A percentile compares a stretch with the other conserved stretches of the same genome.
phyloP scores from a whole-genome alignment of 2,888 invertebrate genomes.

The Seira ritae region DNA sequence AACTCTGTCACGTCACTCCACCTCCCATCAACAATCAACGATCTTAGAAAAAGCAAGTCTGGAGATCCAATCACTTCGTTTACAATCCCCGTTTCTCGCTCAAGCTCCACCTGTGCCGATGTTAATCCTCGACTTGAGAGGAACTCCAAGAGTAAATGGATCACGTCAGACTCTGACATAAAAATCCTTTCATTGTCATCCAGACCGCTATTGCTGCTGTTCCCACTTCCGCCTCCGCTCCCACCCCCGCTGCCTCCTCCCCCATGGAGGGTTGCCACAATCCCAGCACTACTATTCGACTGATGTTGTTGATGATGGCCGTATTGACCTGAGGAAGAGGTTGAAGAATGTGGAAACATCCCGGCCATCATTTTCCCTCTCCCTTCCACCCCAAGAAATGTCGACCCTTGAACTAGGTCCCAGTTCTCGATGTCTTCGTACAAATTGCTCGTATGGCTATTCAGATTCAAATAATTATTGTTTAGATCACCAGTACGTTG shows the following conservation, averaged over 20 bases:
- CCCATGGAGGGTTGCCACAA: conserved; percentile 47
- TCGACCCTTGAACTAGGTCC: conserved; percentile 4
- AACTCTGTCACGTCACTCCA: conserved; percentile 99
- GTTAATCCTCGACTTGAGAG: conserved; percentile 92
- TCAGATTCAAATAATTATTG: conserved; percentile 32
- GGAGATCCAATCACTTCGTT: conserved; percentile 92
- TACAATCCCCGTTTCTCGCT: conserved; percentile 96
- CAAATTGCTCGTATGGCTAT: conserved; percentile 31
- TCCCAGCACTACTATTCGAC: conserved; percentile 34
- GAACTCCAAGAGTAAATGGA: conserved; percentile 89
- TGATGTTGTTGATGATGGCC: conserved; percentile 36
- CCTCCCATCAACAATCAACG: conserved; percentile 96
- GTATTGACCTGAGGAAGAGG: conserved; percentile 26
- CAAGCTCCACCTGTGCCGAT: conserved; percentile 87
- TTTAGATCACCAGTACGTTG: conserved; percentile 7
- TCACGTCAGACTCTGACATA: conserved; percentile 92
- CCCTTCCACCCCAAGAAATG: neutral
- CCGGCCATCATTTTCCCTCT: conserved; percentile 54
- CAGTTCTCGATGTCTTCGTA: conserved; percentile 57
- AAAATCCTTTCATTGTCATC: conserved; percentile 68
- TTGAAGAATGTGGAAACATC: conserved; percentile 44
- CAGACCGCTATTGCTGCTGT: conserved; percentile 28
- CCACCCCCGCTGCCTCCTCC: conserved; percentile 21
- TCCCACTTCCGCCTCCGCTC: conserved; percentile 13
- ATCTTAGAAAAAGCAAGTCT: conserved; percentile 94